Evolutionary conservation across 1,140 invertebrate genomes (phyloP), one percentile per base, ranked within the genome.

Genomic region (Radopholus similis): DNA sequence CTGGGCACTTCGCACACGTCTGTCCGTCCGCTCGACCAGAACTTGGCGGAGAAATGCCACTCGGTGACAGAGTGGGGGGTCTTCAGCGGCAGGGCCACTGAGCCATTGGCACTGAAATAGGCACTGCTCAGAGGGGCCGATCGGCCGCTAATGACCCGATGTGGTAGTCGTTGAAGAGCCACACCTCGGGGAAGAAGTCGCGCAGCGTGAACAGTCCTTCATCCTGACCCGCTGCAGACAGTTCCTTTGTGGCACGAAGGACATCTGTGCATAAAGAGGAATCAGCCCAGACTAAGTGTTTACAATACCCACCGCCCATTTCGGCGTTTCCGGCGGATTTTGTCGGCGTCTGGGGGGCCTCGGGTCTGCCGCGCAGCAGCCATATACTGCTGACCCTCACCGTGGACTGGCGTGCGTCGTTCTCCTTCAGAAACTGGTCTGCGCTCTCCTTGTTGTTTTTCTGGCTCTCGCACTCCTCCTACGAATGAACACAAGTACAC

Each of bases 121-220:
- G 34, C 26, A 54, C 23, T 30, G 21, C 13, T 60, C 32, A 64
- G 30, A 30, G 2, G 8, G 1, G 57, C 54, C 15, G 47, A 72
- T n/a, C 1, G 28, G 9, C 5, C 18, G 26, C 15, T 15, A 26
- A 58, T 18, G 44, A 78, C 76, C 51, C 74, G 15, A 73, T 55
- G 13, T 30, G 38, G 35, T 28, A 75, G 44, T 75, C 70, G 13
- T 73, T 54, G 26, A 73, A 73, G 15, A 73, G 34, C 72, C 72
- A 73, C 9, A 73, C 72, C 64, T 73, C 72, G 28, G 72, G 71
- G 51, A 73, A 73, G 60, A 77, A 73, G 32, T 73, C 72, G 1
- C 72, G 64, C 9, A 77, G 21, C 13, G 44, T n/a, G 6, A 72
- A 15, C 65, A 66, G n/a, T 21, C 26, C 21, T 11, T 34, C 56